A percentile compares a stretch with the other conserved stretches of the same genome.
phyloP scores from a whole-genome alignment of 2,888 invertebrate species.

The Pristionchus exspectatus region DNA sequence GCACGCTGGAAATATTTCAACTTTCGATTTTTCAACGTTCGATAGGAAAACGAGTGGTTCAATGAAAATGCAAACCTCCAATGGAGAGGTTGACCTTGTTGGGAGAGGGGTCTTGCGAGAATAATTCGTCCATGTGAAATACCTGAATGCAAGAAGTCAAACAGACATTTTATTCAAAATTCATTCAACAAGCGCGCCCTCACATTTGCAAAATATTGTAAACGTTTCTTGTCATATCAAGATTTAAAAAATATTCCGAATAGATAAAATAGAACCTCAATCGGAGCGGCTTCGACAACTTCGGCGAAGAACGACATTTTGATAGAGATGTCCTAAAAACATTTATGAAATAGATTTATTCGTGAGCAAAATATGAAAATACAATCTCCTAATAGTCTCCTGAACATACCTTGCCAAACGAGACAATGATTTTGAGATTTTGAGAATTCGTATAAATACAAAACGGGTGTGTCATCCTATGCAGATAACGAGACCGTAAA shows the following conservation, averaged over 20 bases:
- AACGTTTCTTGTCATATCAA: not conserved
- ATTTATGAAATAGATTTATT: no score
- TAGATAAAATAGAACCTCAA: slow-evolving; percentile 62
- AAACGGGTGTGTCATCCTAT: not conserved
- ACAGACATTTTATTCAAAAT: no score
- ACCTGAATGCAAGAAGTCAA: slow-evolving; percentile 84
- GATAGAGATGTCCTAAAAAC: no score
- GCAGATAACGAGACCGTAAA: not conserved
- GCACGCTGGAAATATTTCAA: no score
- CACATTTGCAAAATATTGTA: slow-evolving; percentile 49
- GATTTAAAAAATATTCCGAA: not conserved
- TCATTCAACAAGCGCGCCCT: no score
- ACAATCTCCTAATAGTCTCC: no score
- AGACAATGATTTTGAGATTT: not conserved
- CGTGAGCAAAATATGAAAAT: no score
- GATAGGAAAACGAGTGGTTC: not conserved
- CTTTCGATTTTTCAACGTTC: no score
- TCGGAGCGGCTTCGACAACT: slow-evolving; percentile 70
- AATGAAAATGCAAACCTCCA: slow-evolving; percentile 85
- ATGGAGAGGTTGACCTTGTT: slow-evolving; percentile 94
- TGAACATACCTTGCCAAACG: not conserved
- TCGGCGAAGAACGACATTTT: slow-evolving; percentile 70
- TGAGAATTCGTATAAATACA: not conserved
- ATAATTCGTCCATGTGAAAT: slow-evolving; percentile 87
- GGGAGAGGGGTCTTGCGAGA: slow-evolving; percentile 84